Evolutionary conservation across 2,888 invertebrate genomes (phyloP), one percentile per base, ranked within the genome.

Genomic region (Lepidocyrtinus sp.): DNA sequence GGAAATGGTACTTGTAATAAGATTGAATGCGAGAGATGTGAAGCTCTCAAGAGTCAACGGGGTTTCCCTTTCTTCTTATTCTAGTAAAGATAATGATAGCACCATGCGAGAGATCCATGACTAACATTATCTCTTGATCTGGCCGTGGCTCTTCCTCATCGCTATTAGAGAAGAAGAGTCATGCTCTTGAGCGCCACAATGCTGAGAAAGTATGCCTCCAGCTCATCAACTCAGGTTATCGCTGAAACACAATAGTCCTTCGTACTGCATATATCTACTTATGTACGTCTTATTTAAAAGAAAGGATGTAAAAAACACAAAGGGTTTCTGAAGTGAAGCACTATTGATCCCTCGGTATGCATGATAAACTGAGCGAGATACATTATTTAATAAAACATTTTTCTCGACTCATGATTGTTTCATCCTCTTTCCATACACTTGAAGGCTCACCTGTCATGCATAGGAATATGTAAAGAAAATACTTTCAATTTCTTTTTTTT

Each of bases 61-160:
- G 82, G 69, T 75, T 70, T 12, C 72, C 74, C 36, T 27, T 70
- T 63, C 77, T 77, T 68, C 63, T 17, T 25, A 2, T 59, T 24
- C 65, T 46, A 61, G 55, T 50, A 80, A 74, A 79, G 81, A 78
- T 81, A n/a, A n/a, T n/a, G 81, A 84, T 84, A 79, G 81, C 81
- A 72, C 75, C 67, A 62, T 81, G 75, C n/a, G n/a, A 81, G 81
- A 84, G 82, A 84, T 84, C 82, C 84, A 80, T 82, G 82, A 79
- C 75, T 64, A 82, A 71, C 77, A 83, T 84, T 82, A 84, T 82
- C 82, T 82, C 74, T 75, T 82, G 81, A 81, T 81, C 81, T 81
- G 59, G 70, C 25, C 63, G 67, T 65, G 17, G 24, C 9, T 59
- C 27, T 71, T 45, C 62, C 70, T 55, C 77, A 67, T 71, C 24